Conservation (phyloP, 2,113 vertebrate species). For the Cromileptes altivelis region DNA sequence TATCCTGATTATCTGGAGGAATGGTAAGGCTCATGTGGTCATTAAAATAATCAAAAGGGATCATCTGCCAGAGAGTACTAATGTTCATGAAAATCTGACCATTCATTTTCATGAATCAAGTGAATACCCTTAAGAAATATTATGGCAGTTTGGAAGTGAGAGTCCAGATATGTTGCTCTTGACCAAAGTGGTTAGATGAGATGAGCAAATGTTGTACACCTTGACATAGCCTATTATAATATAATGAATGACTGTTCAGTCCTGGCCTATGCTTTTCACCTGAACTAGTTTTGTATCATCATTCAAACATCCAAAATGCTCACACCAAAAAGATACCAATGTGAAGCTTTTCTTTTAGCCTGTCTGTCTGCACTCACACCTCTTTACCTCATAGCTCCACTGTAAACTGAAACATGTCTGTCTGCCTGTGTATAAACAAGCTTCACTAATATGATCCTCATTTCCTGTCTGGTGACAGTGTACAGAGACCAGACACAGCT, state of each 20-base stretch:
- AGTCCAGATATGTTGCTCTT: background rate
- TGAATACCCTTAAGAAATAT: too few species aligned
- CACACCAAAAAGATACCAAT: background rate
- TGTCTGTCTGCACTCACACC: background rate
- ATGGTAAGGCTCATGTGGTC: too few species aligned
- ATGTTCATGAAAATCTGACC: too few species aligned
- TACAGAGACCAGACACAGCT: constrained; percentile 31
- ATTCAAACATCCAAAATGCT: too few species aligned
- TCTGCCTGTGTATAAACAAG: constrained; percentile 13
- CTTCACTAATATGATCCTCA: constrained; percentile 18
- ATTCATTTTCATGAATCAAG: too few species aligned
- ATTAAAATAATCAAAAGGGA: too few species aligned
- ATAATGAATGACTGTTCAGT: too few species aligned
- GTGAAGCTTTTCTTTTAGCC: background rate
- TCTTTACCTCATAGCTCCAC: background rate
- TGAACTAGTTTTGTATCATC: background rate
- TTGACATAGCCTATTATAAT: background rate
- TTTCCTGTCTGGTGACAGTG: constrained; percentile 42
- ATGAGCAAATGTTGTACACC: too few species aligned
- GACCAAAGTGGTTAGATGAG: too few species aligned
- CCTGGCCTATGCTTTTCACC: background rate
- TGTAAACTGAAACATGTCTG: background rate
- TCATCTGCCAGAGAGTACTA: too few species aligned
- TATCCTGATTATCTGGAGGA: too few species aligned
- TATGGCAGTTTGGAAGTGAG: background rate